Conservation (phyloP, 2,797 vertebrate genomes). For the Lithobates sylvaticus region DNA sequence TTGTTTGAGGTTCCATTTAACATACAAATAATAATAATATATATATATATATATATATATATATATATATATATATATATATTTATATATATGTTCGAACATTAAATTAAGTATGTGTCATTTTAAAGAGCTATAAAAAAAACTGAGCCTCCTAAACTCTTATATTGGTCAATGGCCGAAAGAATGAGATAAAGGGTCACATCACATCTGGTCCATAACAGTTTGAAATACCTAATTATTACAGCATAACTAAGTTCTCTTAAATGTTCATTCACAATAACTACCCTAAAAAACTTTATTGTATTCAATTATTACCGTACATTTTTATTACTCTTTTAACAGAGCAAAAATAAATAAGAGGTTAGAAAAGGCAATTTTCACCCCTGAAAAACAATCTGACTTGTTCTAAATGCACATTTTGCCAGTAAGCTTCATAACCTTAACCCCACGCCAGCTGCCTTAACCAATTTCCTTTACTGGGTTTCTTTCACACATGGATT, state of each 20-base stretch:
- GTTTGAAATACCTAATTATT: neutral
- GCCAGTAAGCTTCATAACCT: slow-evolving; percentile 32
- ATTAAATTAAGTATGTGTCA: too few species aligned
- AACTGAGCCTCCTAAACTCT: neutral
- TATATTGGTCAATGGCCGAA: neutral
- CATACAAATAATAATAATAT: too few species aligned
- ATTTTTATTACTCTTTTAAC: neutral
- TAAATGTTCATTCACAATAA: neutral
- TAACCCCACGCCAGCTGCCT: slow-evolving; percentile 50
- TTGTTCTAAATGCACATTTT: slow-evolving; percentile 19
- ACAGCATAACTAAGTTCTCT: neutral
- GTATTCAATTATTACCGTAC: neutral
- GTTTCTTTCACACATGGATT: slow-evolving; percentile 49
- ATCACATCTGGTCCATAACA: neutral
- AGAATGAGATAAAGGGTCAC: neutral
- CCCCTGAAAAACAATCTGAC: slow-evolving; percentile 3
- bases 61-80: too few species aligned
- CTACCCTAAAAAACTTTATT: neutral
- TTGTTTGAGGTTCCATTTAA: too few species aligned
- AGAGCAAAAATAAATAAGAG: neutral
- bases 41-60: too few species aligned
- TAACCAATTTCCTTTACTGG: slow-evolving; percentile 55
- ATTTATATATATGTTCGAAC: too few species aligned
- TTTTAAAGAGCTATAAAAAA: neutral
- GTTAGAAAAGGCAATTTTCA: neutral